These are phyloP conservation scores for Ataeniobius toweri DNA, from an alignment of 2,797 vertebrate genomes.

Conservation along the genomic window DNA sequence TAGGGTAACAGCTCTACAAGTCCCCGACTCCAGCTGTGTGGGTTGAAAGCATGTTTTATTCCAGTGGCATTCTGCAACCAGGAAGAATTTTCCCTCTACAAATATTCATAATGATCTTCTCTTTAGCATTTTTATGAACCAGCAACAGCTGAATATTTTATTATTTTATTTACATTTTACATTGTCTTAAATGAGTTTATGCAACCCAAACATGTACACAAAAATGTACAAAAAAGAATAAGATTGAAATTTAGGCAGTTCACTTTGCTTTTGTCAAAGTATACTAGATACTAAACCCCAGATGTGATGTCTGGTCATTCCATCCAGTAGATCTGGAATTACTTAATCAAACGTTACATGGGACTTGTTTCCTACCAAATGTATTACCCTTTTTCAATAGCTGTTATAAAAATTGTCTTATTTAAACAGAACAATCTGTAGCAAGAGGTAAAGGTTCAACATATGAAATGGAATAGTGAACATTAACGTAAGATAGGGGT, in stretches of 20 bases:
- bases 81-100: conserved; percentile 11
- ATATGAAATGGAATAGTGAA: not conserved
- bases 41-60: conserved; percentile 23
- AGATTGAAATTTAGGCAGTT: not conserved
- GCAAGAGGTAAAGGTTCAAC: not conserved
- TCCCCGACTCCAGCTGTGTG: conserved; percentile 39
- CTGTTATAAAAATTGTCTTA: too few relatives aligned
- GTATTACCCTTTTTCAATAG: too few relatives aligned
- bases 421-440: not conserved
- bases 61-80: conserved; percentile 15
- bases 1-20: conserved; percentile 32
- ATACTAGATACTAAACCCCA: not conserved
- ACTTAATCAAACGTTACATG: not conserved
- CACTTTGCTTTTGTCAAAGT: not conserved
- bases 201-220: not conserved
- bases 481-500: not conserved
- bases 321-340: not conserved
- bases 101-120: conserved; percentile 26
- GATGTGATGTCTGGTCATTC: not conserved
- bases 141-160: not conserved
- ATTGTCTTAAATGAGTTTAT: not conserved
- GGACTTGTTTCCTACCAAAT: too few relatives aligned
- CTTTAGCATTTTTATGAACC: conserved; percentile 15
- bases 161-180: not conserved
- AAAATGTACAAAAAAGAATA: not conserved